phyloP scores from a whole-genome alignment of 2,888 invertebrate genomes.

The Meloe dianella region DNA sequence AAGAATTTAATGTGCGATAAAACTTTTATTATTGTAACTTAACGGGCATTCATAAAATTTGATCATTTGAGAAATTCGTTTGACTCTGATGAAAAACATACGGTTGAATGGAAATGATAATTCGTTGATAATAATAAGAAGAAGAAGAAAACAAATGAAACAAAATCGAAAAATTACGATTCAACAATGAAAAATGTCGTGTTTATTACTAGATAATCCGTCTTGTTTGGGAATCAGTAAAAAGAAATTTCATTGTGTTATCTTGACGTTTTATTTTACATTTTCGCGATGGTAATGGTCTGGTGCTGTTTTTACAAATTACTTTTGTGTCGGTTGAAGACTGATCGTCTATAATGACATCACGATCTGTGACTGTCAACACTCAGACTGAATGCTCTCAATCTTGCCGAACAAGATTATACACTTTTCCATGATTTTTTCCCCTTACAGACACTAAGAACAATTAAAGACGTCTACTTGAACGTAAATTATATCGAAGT shows the following conservation, averaged over 20 bases:
- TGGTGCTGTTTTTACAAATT: constrained; percentile 30
- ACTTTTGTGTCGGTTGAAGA: constrained; percentile 36
- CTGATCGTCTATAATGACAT: constrained; percentile 47
- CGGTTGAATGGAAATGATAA: not conserved
- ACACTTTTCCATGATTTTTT: constrained; percentile 17
- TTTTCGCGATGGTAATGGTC: not conserved
- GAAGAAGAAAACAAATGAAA: not conserved
- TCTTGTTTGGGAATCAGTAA: not conserved
- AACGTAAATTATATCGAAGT: constrained; percentile 6
- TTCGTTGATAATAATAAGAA: not conserved
- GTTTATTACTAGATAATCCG: not conserved
- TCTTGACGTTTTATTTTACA: not conserved
- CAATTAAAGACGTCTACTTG: not conserved
- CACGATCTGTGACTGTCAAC: constrained; percentile 51
- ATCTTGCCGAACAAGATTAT: constrained; percentile 38
- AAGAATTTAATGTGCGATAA: constrained; percentile 4
- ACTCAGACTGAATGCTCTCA: constrained; percentile 47
- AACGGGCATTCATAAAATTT: not conserved
- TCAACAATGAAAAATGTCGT: not conserved
- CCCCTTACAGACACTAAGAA: not conserved
- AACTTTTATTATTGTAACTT: constrained; percentile 1
- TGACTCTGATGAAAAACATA: not conserved
- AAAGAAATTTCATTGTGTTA: not conserved
- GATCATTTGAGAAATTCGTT: not conserved
- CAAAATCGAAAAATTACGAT: not conserved